phyloP scores from a whole-genome alignment of 2,113 vertebrate species.

The Pholis gunnellus region DNA sequence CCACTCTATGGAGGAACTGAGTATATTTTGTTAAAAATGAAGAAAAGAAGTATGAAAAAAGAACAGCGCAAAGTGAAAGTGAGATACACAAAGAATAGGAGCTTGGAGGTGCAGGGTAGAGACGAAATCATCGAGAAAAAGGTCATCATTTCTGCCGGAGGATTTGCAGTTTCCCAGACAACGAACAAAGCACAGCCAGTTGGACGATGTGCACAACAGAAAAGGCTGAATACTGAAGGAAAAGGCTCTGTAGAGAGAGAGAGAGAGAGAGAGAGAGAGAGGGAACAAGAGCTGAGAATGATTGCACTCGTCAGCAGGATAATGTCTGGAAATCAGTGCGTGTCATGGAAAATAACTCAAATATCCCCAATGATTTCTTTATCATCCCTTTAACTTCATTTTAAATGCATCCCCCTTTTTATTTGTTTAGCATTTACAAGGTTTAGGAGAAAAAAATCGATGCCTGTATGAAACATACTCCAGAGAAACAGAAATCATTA shows the following conservation, averaged over 20 bases:
- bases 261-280: constrained; percentile 12
- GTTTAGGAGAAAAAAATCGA: not conserved
- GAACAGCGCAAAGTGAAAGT: constrained; percentile 28
- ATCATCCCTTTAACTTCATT: constrained; percentile 10
- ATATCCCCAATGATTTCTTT: constrained; percentile 17
- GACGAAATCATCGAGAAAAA: constrained; percentile 76
- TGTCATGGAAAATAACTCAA: constrained; percentile 17
- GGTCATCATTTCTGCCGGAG: constrained; percentile 79
- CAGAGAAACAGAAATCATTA: not conserved
- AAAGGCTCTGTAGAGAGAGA: constrained; percentile 24
- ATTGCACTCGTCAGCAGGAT: constrained; percentile 28
- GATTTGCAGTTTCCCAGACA: constrained; percentile 81
- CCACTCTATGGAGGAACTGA: constrained; percentile 25
- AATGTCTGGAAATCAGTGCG: constrained; percentile 28
- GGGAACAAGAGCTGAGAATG: constrained; percentile 37
- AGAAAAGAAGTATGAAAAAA: constrained; percentile 25
- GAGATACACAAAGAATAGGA: constrained; percentile 37
- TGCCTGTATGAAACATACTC: not conserved
- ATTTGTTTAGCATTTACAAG: constrained; percentile 17
- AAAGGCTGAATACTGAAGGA: constrained; percentile 56
- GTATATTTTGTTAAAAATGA: constrained; percentile 28
- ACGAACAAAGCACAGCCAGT: constrained; percentile 80
- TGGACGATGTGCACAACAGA: constrained; percentile 65
- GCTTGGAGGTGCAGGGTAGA: constrained; percentile 24
- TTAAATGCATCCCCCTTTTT: not conserved